Conservation (phyloP, 2,113 vertebrate genomes). For the Pterocles burchelli region DNA sequence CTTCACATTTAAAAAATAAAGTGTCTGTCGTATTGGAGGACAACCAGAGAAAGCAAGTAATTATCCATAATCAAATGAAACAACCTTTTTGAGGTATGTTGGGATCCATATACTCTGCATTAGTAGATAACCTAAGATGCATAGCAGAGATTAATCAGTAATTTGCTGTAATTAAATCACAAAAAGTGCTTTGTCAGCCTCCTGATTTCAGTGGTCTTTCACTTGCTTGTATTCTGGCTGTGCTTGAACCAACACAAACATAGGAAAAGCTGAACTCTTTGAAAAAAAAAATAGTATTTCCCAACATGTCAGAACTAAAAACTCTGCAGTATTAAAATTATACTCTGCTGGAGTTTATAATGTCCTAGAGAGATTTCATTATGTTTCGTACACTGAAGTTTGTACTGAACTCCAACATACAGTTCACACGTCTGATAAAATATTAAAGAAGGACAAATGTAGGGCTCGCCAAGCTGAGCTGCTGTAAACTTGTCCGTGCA, state of each 20-base stretch:
- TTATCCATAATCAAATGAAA: constrained; percentile 48
- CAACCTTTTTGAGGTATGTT: constrained; percentile 3
- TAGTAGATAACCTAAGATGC: constrained; percentile 45
- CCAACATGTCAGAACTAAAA: constrained; percentile 45
- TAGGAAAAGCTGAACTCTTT: constrained; percentile 25
- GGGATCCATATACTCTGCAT: constrained; percentile 23
- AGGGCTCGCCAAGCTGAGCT: constrained; percentile 25
- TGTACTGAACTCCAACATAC: constrained; percentile 3
- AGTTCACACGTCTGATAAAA: constrained; percentile 50
- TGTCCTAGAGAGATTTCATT: constrained; percentile 54
- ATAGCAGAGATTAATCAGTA: constrained; percentile 59
- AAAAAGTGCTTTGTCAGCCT: background rate
- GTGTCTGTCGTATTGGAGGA: constrained; percentile 27
- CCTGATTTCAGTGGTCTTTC: background rate
- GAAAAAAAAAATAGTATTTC: constrained; percentile 53
- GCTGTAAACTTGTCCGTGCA: constrained; percentile 44
- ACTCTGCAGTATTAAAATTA: constrained; percentile 1
- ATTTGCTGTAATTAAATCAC: constrained; percentile 37
- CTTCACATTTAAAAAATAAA: constrained; percentile 23
- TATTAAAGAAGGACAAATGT: constrained; percentile 59
- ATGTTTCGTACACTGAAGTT: background rate
- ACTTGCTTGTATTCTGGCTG: background rate
- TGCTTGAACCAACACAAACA: background rate
- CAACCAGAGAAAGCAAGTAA: constrained; percentile 42
- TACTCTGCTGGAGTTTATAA: constrained; percentile 16